Conservation (phyloP, 2,888 invertebrate genomes). For the Prosopocoilus inquinatus region DNA sequence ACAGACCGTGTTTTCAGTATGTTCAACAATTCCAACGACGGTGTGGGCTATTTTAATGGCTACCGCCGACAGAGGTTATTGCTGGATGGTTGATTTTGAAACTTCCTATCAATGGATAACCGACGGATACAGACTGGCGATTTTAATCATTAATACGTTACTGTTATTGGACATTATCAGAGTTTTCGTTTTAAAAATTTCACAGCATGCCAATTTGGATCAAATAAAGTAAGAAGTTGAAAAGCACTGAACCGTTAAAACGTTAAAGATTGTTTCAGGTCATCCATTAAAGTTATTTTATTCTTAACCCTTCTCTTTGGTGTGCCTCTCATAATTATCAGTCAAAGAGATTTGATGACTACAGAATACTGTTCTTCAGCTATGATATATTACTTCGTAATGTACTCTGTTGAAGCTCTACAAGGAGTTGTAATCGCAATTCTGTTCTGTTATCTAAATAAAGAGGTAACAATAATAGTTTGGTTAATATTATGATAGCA, state of each 20-base stretch:
- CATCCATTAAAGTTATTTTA: slow-evolving; percentile 63
- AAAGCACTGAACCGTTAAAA: too few relatives aligned
- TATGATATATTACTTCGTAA: slow-evolving; percentile 59
- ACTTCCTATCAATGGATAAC: slow-evolving; percentile 60
- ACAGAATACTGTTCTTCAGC: slow-evolving; percentile 52
- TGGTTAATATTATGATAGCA: too few relatives aligned
- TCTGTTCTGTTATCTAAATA: slow-evolving; percentile 65
- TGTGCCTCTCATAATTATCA: slow-evolving; percentile 64
- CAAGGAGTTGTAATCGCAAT: slow-evolving; percentile 64
- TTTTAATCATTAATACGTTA: slow-evolving; percentile 58
- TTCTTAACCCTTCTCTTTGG: slow-evolving; percentile 71
- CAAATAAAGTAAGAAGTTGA: too few relatives aligned
- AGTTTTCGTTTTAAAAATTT: slow-evolving; percentile 39
- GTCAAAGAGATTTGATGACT: slow-evolving; percentile 55
- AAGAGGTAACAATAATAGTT: slow-evolving; percentile 50
- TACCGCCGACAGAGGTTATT: slow-evolving; percentile 54
- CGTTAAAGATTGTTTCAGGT: slow-evolving; percentile 47
- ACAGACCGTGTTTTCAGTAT: slow-evolving; percentile 35
- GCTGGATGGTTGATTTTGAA: slow-evolving; percentile 61
- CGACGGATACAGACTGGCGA: slow-evolving; percentile 59
- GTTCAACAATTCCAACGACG: slow-evolving; percentile 55
- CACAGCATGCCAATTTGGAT: too few relatives aligned
- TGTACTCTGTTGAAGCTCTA: slow-evolving; percentile 59
- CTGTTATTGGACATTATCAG: slow-evolving; percentile 65
- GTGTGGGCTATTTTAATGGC: slow-evolving; percentile 59